phyloP scores from a whole-genome alignment of 2,888 invertebrate genomes.

The Calameuta filiformis region DNA sequence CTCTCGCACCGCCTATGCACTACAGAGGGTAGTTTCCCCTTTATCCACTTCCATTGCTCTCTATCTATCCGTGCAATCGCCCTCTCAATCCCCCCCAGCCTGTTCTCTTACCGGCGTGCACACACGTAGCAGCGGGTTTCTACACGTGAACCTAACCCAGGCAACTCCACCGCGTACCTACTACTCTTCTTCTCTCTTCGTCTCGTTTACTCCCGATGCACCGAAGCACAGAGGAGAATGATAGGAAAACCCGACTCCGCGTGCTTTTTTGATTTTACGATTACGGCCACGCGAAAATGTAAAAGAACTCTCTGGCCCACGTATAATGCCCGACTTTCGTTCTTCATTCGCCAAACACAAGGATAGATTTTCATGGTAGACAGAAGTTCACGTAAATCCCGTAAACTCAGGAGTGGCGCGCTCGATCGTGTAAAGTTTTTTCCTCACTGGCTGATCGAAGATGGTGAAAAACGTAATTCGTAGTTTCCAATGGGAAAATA shows the following conservation, averaged over 20 bases:
- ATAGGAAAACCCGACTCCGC: constrained; percentile 42
- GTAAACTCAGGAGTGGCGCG: too few species aligned
- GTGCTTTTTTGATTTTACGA: constrained; percentile 63
- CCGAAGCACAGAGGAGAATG: neutral
- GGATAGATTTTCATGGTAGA: constrained; percentile 41
- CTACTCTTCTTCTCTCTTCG: neutral
- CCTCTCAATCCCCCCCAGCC: constrained; percentile 7
- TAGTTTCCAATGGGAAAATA: too few species aligned
- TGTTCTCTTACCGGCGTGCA: constrained; percentile 3
- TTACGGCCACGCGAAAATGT: constrained; percentile 55
- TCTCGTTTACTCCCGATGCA: neutral
- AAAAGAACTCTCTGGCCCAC: constrained; percentile 38
- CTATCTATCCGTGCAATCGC: neutral
- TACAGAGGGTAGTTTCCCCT: neutral
- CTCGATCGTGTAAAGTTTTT: too few species aligned
- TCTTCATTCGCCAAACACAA: constrained; percentile 45
- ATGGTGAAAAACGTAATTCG: too few species aligned
- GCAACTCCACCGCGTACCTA: neutral
- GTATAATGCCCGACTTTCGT: constrained; percentile 30
- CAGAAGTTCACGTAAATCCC: constrained; percentile 12
- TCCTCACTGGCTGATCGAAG: fast-evolving
- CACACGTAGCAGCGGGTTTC: too few species aligned
- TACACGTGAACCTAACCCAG: neutral
- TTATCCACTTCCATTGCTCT: constrained; percentile 1
- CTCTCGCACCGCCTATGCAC: neutral